Evolutionary conservation across 92 coral and sea anemone genomes (phyloP), one percentile per base, ranked within the genome.

Genomic region (Montipora capitata): DNA sequence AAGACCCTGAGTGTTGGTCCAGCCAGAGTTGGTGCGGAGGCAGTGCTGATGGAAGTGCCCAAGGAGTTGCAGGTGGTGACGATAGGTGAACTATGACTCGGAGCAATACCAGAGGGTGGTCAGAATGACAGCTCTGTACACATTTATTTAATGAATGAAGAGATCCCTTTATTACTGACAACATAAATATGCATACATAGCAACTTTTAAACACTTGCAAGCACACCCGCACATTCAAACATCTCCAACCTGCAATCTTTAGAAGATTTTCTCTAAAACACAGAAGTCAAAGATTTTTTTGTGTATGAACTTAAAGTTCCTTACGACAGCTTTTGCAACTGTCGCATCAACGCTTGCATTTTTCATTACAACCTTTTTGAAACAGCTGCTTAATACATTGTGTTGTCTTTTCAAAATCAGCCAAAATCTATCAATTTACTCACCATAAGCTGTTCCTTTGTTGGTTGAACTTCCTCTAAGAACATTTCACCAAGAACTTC

Each of bases 401-500:
- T 57, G 16, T 13, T 8, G 63, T 61, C 13, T 15, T 61, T 63
- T 12, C 64, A 58, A 17, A 63, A 4, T 63, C 40, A 17, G 3
- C 2, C n/a, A 5, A n/a, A 0, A 20, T 20, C 27, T 7, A 17
- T 0, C 43, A 11, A 52, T 38, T 14, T 0, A 85, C 97, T 15
- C 79, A 97, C 99, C 78, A 97, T 89, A 41, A 97, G 86, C 76
- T 97, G 98, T 61, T 94, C 93, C 64, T 94, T 95, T 62, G 98
- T 86, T 20, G 99, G 99, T 58, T 87, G 95, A 14, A 94, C 87
- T 87, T 97, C 99, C 74, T 96, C 98, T 61, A 97, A 91, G 71
- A 94, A 97, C 92, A 97, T 85, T 85, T 97, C 99, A 35, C 98
- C 99, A 57, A 97, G 89, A 56, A 84, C 88, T 38, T 91, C 93